phyloP scores from a whole-genome alignment of 2,113 vertebrate species.

The Okapia johnstoni region DNA sequence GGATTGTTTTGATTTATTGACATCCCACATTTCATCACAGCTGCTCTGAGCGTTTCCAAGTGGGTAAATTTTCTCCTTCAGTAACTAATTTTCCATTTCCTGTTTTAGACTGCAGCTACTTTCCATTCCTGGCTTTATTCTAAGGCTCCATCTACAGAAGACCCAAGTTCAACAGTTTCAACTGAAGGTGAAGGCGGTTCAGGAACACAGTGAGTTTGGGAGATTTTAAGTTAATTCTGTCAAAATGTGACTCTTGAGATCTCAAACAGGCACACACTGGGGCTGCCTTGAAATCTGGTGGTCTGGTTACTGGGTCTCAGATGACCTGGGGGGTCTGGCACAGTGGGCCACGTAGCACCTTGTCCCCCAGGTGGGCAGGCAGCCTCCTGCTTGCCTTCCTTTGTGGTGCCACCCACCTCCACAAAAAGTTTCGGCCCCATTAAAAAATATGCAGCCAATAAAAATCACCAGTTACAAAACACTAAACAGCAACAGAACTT shows the following conservation, averaged over 20 bases:
- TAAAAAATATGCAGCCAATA: slow-evolving; percentile 10
- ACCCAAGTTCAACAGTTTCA: not conserved
- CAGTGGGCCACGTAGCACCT: not conserved
- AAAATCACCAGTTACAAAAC: not conserved
- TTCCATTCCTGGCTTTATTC: not conserved
- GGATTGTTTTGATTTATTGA: not conserved
- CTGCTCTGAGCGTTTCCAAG: not conserved
- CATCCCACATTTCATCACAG: not conserved
- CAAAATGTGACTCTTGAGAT: not conserved
- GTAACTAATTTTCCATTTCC: slow-evolving; percentile 41
- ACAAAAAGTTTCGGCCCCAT: not conserved
- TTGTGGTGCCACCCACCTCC: not conserved
- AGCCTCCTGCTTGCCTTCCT: not conserved
- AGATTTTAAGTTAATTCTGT: not conserved
- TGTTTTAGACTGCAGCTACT: not conserved
- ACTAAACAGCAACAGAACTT: not conserved
- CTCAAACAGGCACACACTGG: not conserved
- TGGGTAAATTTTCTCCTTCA: not conserved
- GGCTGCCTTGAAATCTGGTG: not conserved
- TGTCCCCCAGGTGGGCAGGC: too few species aligned
- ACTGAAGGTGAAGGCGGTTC: not conserved
- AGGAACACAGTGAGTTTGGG: not conserved
- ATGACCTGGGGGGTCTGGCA: not conserved
- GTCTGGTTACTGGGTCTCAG: not conserved
- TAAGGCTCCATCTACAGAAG: not conserved